phyloP scores from a whole-genome alignment of 2,888 invertebrate species.

The Orchestes rusci region DNA sequence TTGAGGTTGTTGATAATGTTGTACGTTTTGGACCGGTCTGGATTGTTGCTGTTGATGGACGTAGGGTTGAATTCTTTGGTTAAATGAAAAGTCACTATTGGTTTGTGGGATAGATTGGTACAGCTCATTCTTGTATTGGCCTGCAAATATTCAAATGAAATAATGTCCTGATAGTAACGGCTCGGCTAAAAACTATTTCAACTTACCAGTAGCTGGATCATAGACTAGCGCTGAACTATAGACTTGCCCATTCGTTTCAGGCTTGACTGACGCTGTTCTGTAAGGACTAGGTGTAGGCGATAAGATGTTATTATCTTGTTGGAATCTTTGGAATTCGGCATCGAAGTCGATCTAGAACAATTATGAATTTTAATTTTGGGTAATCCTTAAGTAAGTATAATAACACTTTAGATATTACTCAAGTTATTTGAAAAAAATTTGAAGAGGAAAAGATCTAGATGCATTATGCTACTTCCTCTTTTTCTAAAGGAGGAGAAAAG shows the following conservation, averaged over 20 bases:
- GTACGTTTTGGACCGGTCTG: constrained; percentile 44
- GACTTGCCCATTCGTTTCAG: constrained; percentile 48
- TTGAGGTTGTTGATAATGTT: constrained; percentile 50
- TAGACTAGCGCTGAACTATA: constrained; percentile 72
- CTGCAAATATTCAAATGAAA: too few species aligned
- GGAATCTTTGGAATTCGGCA: constrained; percentile 66
- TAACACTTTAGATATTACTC: too few species aligned
- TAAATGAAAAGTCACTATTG: constrained; percentile 62
- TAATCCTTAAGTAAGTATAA: too few species aligned
- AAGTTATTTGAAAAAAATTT: too few species aligned
- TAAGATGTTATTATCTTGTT: constrained; percentile 55
- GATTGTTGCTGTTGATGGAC: constrained; percentile 50
- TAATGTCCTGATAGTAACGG: too few species aligned
- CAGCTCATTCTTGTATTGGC: constrained; percentile 71
- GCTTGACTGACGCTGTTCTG: constrained; percentile 39
- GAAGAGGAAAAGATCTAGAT: too few species aligned
- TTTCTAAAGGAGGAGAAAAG: too few species aligned
- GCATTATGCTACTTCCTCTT: too few species aligned
- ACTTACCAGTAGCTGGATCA: constrained; percentile 58
- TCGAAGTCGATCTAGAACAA: constrained; percentile 54
- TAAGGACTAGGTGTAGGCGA: constrained; percentile 48
- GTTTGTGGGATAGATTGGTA: constrained; percentile 70
- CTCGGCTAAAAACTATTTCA: too few species aligned
- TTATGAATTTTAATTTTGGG: too few species aligned
- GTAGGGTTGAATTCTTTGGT: constrained; percentile 68